These are phyloP conservation scores for Corvus cornix DNA, from an alignment of 2,113 vertebrate species.

Conservation along the genomic window DNA sequence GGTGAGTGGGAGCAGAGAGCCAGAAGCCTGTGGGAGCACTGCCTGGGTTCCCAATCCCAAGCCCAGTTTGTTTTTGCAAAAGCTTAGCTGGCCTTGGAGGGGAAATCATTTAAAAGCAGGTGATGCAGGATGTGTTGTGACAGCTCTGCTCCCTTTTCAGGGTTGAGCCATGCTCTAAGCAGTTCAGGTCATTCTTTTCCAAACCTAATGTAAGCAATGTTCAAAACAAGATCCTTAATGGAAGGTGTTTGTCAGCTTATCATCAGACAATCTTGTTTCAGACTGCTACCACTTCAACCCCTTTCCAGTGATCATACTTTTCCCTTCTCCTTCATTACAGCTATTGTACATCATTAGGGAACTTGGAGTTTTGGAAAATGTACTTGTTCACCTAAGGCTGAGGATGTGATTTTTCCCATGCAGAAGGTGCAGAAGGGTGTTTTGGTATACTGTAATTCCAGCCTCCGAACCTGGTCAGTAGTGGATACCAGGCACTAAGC, in stretches of 20 bases:
- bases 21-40: not conserved
- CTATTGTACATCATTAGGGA: not conserved
- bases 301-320: not conserved
- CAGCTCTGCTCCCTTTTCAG: not conserved
- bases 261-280: not conserved
- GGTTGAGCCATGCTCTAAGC: not conserved
- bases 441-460: not conserved
- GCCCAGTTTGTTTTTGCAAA: not conserved
- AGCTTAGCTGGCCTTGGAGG: not conserved
- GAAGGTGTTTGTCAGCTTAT: not conserved
- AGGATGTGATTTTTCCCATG: not conserved
- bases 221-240: not conserved
- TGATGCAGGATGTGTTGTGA: not conserved
- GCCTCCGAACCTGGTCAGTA: not conserved
- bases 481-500: not conserved
- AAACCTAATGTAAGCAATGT: not conserved
- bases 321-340: not conserved
- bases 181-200: slow-evolving; percentile 29
- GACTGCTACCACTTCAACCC: not conserved
- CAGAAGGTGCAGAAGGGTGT: not conserved
- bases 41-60: not conserved
- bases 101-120: not conserved
- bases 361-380: not conserved
- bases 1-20: not conserved
- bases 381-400: not conserved